Base-by-base conservation (phyloP, 1,140 invertebrate genomes). In the Calephelis nemesis region DNA sequence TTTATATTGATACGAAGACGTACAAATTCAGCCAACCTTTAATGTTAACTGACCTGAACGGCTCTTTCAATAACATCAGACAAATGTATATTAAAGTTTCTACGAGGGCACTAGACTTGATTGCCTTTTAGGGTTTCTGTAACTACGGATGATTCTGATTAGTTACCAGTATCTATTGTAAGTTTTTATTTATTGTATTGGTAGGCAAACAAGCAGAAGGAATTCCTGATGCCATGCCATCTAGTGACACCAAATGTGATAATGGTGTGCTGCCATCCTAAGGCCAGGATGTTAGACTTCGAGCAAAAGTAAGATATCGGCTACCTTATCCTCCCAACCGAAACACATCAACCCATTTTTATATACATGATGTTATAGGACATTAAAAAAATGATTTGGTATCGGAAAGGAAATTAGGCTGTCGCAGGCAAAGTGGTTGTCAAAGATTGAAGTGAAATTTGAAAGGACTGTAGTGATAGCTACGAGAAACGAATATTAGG, bases 11-110 rank as follows among this genome's bases (percentile, higher is more conserved):
- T 54, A 30, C 9, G 30, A 54, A 54, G 42, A 45, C 11, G 52
- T 39, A 54, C 9, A 39, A 54, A 54, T 54, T 54, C 52, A 30
- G 7, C 52, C 19, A 11, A 11, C 19, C 52, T 54, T 15, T 30
- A 30, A 54, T 54, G 19, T 30, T 54, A 54, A 54, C 52, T 58
- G 52, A 58, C 19, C 19, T 58, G 19, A 58, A 58, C 8, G 15
- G 50, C 50, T 54, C 15, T 54, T 54, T 54, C 50, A 54, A 54
- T 54, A 54, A 54, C 15, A 54, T 54, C 50, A 3, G 15, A 54
- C 50, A 54, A 52, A 52, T 15, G 13, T 54, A 10, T 30, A 54
- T 54, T 54, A 19, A 10, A 54, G 19, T 54, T 1, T 54, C 7
- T 54, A 30, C 15, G 7, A 54, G 15, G 49, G 49, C 13, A 15